Conservation (phyloP, 2,113 vertebrate genomes). For the Phylloscopus trochiloides region DNA sequence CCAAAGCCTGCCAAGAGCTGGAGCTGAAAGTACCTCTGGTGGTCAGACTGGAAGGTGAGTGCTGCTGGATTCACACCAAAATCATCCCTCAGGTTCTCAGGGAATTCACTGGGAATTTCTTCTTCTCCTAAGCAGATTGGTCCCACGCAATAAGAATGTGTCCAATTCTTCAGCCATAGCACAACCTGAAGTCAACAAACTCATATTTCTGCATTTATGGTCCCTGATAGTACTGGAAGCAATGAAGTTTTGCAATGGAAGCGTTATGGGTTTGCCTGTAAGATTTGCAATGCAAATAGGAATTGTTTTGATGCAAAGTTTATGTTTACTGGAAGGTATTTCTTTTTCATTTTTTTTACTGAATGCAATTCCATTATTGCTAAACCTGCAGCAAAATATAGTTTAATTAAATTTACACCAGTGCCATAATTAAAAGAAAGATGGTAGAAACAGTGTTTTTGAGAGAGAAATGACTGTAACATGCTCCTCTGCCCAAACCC, state of each 20-base stretch:
- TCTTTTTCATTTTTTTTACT: neutral
- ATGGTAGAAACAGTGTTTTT: neutral
- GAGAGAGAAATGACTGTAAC: neutral
- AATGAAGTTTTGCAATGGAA: neutral
- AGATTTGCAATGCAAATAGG: conserved; percentile 39
- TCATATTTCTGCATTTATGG: neutral
- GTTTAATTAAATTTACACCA: neutral
- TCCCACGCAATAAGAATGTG: neutral
- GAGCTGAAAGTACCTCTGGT: conserved; percentile 93
- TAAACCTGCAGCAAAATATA: neutral
- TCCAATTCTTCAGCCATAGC: neutral
- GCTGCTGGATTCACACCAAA: neutral
- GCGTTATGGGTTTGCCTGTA: neutral
- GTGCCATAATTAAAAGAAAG: neutral
- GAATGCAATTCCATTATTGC: neutral
- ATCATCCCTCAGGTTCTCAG: neutral
- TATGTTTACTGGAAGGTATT: neutral
- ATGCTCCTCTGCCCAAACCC: neutral
- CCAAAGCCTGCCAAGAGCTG: conserved; percentile 92
- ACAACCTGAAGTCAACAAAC: neutral
- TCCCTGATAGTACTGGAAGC: neutral
- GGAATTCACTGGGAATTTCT: neutral
- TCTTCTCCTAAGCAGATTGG: neutral
- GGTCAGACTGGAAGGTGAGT: conserved; percentile 93
- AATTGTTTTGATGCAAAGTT: neutral